Evolutionary conservation across 1,140 invertebrate species (phyloP).

Genomic region (Carposina sasakii): DNA sequence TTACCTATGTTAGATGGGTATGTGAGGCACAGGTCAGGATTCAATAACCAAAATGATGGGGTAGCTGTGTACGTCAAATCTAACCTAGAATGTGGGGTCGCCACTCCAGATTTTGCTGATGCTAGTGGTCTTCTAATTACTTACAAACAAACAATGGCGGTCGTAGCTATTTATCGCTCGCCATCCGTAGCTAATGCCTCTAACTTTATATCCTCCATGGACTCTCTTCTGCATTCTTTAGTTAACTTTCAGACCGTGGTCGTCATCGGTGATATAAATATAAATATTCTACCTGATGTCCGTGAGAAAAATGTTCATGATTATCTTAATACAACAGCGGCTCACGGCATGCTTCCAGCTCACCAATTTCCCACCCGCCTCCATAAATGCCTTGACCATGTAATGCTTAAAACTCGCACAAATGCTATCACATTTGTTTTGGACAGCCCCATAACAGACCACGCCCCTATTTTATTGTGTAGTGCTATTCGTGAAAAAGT

Average conservation of each 20-base stretch:
- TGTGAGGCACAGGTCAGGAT: background rate
- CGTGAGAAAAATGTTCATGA: background rate
- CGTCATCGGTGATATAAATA: constrained; percentile 21
- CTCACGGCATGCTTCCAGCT: constrained; percentile 14
- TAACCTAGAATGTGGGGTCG: background rate
- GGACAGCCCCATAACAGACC: constrained; percentile 13
- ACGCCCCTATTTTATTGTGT: background rate
- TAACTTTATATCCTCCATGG: constrained; percentile 12
- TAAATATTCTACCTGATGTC: constrained; percentile 5
- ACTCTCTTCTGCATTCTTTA: background rate
- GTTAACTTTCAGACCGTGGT: constrained; percentile 8
- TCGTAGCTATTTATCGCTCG: constrained; percentile 14
- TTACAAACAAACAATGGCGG: background rate
- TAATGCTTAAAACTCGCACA: constrained; percentile 10
- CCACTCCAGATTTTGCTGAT: background rate
- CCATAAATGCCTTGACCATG: constrained; percentile 17
- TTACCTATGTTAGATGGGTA: constrained; percentile 17
- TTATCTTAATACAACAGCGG: constrained; percentile 14
- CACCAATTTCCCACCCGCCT: constrained; percentile 9
- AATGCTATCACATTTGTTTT: background rate
- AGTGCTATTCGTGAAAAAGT: background rate
- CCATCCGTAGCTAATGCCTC: constrained; percentile 10
- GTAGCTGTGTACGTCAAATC: constrained; percentile 16
- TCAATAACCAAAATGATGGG: constrained; percentile 24
- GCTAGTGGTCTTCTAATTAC: background rate